phyloP scores from a whole-genome alignment of 2,888 invertebrate genomes.

The Coecobrya sp. region DNA sequence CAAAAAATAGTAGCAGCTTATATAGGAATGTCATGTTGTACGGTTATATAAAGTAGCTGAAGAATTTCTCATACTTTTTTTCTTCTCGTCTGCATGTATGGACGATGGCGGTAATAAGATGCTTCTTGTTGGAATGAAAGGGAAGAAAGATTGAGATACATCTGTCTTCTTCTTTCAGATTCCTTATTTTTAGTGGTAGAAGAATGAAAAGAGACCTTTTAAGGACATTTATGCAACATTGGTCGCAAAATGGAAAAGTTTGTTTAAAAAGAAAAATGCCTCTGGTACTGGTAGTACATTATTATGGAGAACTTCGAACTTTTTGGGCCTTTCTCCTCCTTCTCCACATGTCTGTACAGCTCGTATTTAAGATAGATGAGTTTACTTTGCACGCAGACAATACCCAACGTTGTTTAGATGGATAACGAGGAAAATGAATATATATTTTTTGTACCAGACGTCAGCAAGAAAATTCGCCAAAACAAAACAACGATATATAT shows the following conservation, averaged over 20 bases:
- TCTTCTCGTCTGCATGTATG: background rate
- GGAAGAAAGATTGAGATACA: slow-evolving; percentile 64
- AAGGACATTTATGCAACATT: slow-evolving; percentile 71
- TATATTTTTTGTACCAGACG: background rate
- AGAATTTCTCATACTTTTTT: slow-evolving; percentile 22
- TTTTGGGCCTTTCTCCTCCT: background rate
- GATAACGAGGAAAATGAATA: slow-evolving; percentile 9
- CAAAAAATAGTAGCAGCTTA: background rate
- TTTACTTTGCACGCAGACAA: background rate
- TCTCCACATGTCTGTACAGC: background rate
- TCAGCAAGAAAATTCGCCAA: background rate
- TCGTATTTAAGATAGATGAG: slow-evolving; percentile 29
- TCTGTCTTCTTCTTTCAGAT: slow-evolving; percentile 55
- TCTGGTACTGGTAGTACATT: background rate
- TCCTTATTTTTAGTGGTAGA: slow-evolving; percentile 18
- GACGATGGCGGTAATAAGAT: background rate
- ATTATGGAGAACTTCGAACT: background rate
- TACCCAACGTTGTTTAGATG: background rate
- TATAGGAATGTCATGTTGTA: background rate
- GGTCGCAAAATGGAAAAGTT: slow-evolving; percentile 70
- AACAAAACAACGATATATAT: background rate
- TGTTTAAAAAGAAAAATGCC: slow-evolving; percentile 23
- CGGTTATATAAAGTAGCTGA: background rate
- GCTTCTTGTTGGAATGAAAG: slow-evolving; percentile 39
- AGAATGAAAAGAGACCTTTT: slow-evolving; percentile 34